These are phyloP conservation scores for Cryptotis parvus DNA, from an alignment of 2,113 vertebrate genomes.

Conservation along the genomic window DNA sequence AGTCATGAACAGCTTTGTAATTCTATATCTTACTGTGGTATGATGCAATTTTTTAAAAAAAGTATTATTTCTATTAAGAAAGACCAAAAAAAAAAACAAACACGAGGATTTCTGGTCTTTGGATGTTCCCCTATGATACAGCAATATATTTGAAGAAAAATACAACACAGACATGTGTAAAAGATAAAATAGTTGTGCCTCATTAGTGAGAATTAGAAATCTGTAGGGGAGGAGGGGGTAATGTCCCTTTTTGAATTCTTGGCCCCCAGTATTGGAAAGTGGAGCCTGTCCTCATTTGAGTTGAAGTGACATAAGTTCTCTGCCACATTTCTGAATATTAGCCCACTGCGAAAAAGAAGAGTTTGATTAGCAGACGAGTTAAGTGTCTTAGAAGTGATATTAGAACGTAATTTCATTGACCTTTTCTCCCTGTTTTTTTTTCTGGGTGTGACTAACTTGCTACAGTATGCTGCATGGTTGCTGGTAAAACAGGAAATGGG, in stretches of 20 bases:
- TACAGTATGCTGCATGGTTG: conserved; percentile 95
- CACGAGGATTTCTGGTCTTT: conserved; percentile 27
- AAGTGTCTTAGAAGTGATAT: conserved; percentile 61
- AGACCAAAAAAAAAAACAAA: no score
- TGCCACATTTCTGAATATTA: neutral
- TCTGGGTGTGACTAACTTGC: conserved; percentile 81
- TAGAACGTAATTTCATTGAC: conserved; percentile 74
- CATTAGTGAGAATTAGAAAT: conserved; percentile 58
- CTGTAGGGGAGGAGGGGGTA: conserved; percentile 46
- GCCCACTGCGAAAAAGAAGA: neutral
- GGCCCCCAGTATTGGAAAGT: conserved; percentile 40
- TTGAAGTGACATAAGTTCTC: conserved; percentile 48
- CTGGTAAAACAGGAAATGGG: conserved; percentile 94
- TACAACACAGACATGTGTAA: conserved; percentile 1
- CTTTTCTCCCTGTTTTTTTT: conserved; percentile 70
- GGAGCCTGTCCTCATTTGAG: conserved; percentile 58
- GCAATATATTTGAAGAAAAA: conserved; percentile 45
- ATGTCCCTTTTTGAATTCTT: conserved; percentile 60
- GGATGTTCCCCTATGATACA: conserved; percentile 47
- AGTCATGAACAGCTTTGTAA: no score
- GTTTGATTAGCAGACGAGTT: conserved; percentile 64
- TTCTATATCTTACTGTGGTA: no score
- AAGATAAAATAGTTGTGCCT: conserved; percentile 36
- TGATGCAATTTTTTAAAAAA: no score
- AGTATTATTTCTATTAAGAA: neutral